A percentile compares a stretch with the other conserved stretches of the same genome.
Conservation (phyloP, 2,888 invertebrate species). For the Lasioglossum lativentre region DNA sequence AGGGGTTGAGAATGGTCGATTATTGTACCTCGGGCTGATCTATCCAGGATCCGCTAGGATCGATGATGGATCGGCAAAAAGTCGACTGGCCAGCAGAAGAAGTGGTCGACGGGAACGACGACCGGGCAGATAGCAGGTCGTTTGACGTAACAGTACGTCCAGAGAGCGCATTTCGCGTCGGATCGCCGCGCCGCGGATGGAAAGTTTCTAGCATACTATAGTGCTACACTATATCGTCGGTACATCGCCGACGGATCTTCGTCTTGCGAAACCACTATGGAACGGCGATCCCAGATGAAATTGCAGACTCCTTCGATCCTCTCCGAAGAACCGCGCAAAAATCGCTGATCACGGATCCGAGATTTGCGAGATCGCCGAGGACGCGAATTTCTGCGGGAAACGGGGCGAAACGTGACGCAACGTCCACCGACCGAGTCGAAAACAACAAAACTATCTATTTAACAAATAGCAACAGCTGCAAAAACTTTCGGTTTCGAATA, state of each 20-base stretch:
- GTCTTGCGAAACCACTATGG: slow-evolving; percentile 39
- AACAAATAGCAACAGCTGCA: neutral
- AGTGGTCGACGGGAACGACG: slow-evolving; percentile 42
- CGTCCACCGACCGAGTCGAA: neutral
- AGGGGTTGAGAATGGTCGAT: neutral
- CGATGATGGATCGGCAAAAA: slow-evolving; percentile 18
- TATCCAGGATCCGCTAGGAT: slow-evolving; percentile 30
- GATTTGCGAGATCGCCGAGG: neutral
- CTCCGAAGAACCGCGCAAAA: neutral
- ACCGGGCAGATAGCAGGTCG: slow-evolving; percentile 30
- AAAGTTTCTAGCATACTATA: slow-evolving; percentile 45
- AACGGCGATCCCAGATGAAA: slow-evolving; percentile 20
- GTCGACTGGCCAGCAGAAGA: slow-evolving; percentile 26
- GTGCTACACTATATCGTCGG: slow-evolving; percentile 6
- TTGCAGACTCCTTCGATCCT: slow-evolving; percentile 2
- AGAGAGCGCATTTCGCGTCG: slow-evolving; percentile 27
- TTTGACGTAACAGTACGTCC: slow-evolving; percentile 50
- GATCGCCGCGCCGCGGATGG: slow-evolving; percentile 47
- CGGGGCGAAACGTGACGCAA: neutral
- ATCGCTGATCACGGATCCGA: neutral
- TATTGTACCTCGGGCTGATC: neutral
- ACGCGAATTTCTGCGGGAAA: neutral
- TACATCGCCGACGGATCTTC: slow-evolving; percentile 42
- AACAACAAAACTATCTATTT: neutral
- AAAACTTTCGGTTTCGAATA: neutral